Percentiles rank a stretch among this genome's conserved stretches.
These are phyloP conservation scores for Diplazon laetatorius DNA, from an alignment of 2,888 invertebrate species.

Conservation along the genomic window DNA sequence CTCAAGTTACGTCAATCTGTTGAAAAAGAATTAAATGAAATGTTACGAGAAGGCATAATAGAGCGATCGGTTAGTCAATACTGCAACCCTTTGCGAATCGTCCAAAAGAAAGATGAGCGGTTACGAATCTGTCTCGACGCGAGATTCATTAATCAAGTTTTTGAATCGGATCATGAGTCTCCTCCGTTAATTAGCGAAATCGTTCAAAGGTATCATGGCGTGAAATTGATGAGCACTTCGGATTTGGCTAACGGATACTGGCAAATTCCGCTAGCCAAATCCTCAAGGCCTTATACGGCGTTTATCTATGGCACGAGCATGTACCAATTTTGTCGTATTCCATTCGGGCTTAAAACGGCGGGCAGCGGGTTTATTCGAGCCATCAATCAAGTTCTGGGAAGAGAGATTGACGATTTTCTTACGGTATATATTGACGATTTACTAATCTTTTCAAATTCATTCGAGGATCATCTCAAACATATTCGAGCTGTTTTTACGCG, in stretches of 20 bases:
- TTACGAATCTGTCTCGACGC: constrained; percentile 68
- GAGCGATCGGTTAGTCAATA: constrained; percentile 69
- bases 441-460: constrained; percentile 66
- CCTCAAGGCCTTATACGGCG: not conserved
- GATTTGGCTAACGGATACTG: not conserved
- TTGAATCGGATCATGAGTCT: not conserved
- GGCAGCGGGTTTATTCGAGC: not conserved
- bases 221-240: not conserved
- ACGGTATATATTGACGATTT: constrained; percentile 74
- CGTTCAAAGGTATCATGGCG: not conserved
- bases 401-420: constrained; percentile 66
- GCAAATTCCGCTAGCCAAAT: not conserved
- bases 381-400: constrained; percentile 66
- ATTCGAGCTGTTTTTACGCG: constrained; percentile 63
- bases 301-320: not conserved
- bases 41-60: constrained; percentile 70
- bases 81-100: constrained; percentile 72
- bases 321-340: not conserved
- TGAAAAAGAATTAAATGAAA: not conserved
- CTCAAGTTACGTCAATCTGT: not conserved
- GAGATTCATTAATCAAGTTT: no score
- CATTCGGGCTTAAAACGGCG: not conserved
- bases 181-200: not conserved
- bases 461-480: constrained; percentile 67
- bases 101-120: constrained; percentile 71